Evolutionary conservation across 2,113 vertebrate genomes (phyloP), one percentile per base, ranked within the genome.

Genomic region (Macroglossus sobrinus): DNA sequence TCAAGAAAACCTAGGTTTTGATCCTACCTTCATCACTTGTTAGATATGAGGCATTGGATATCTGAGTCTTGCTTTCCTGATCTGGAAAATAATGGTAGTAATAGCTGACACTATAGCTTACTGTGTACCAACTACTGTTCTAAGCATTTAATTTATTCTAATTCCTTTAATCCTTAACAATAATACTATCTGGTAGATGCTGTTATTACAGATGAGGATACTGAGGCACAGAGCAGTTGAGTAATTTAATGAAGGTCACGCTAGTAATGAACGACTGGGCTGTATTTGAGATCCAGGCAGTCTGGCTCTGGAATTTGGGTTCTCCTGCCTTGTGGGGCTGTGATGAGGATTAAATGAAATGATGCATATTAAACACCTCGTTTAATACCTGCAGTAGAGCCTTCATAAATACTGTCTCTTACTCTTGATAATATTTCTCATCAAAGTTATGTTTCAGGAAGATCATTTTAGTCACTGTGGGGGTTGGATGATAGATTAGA

Each of bases 391-490:
- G 4, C n/a, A 69, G 4, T 78, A 66, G 50, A 89, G 43, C 24
- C 53, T 24, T 93, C 3, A 19, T 59, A 68, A 90, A 1, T 63
- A 78, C 28, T 40, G 18, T 38, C 55, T 92, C 33, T 89, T 85
- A n/a, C 55, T 80, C 2, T 55, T 66, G 8, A 53, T 92, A 47
- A 40, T 88, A 66, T 63, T 63, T 93, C 43, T 89, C 68, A 95
- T 91, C 68, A 57, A 75, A 93, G 45, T 75, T 87, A 30, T 76
- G 53, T 33, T 95, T 87, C 55, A 91, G 66, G 71, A 84, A 93
- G 76, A 68, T 93, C 24, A 24, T 66, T 86, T 78, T 96, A 89
- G 28, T 80, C 26, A 15, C 64, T 91, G 13, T 40, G 50, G 53
- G 8, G n/a, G 19, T n/a, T 19, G 2, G 2, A 2, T 2, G 1